phyloP scores from a whole-genome alignment of 2,113 vertebrate genomes.

The Pandion haliaetus region DNA sequence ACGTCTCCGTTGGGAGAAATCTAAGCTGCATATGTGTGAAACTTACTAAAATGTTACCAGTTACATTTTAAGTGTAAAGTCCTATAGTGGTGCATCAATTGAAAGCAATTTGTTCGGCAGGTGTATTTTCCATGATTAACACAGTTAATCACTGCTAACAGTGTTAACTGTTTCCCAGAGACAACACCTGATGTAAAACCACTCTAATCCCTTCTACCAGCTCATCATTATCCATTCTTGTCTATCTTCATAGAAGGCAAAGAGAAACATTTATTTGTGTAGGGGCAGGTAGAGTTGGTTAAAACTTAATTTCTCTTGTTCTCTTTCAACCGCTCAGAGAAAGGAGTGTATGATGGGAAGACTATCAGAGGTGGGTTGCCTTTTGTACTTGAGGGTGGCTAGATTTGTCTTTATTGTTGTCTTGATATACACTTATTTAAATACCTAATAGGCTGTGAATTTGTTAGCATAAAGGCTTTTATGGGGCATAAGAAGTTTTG shows the following conservation, averaged over 20 bases:
- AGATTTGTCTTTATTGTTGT: conserved; percentile 56
- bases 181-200: not conserved
- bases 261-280: conserved; percentile 49
- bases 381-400: conserved; percentile 69
- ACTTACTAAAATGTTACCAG: not conserved
- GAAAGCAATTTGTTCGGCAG: not conserved
- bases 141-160: not conserved
- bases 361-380: conserved; percentile 68
- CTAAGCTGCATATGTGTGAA: not conserved
- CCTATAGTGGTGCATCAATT: not conserved
- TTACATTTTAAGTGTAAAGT: not conserved
- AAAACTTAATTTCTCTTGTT: conserved; percentile 67
- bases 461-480: not conserved
- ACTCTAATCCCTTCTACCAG: not conserved
- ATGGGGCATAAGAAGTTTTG: not conserved
- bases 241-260: conserved; percentile 42
- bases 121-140: not conserved
- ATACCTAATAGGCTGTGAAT: conserved; percentile 17
- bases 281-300: conserved; percentile 58
- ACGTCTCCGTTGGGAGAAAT: not conserved
- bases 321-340: conserved; percentile 68
- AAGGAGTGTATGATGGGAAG: conserved; percentile 70
- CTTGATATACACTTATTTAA: conserved; percentile 11
- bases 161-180: conserved; percentile 19
- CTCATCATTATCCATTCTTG: conserved; percentile 18